A percentile compares a stretch with the other conserved stretches of the same genome.
Evolutionary conservation across 2,113 vertebrate species (phyloP).

Genomic region (Hemichromis elongatus): DNA sequence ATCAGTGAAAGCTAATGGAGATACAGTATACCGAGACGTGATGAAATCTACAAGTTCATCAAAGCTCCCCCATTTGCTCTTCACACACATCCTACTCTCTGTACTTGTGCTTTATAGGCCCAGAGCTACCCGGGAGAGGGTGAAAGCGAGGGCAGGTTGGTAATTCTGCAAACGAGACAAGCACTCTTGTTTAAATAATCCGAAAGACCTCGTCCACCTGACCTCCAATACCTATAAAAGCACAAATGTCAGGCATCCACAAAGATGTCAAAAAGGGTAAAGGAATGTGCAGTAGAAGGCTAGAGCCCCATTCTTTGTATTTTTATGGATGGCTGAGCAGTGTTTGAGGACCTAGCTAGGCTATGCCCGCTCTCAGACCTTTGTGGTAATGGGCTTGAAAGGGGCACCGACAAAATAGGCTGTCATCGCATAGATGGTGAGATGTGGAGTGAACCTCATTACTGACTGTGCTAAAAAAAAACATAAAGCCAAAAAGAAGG

Average conservation of each 20-base stretch:
- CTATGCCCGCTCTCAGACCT: slow-evolving; percentile 53
- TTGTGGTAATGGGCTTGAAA: slow-evolving; percentile 48
- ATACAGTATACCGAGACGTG: slow-evolving; percentile 44
- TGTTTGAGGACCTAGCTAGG: slow-evolving; percentile 44
- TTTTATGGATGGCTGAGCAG: slow-evolving; percentile 59
- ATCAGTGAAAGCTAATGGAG: slow-evolving; percentile 25
- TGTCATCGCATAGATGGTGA: slow-evolving; percentile 45
- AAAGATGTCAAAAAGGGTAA: slow-evolving; percentile 57
- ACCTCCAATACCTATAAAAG: slow-evolving; percentile 67
- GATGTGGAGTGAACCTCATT: slow-evolving; percentile 57
- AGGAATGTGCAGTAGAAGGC: slow-evolving; percentile 27
- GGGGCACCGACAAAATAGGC: slow-evolving; percentile 43
- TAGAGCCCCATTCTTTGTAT: slow-evolving; percentile 40
- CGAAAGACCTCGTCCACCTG: slow-evolving; percentile 46
- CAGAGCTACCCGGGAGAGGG: slow-evolving; percentile 57
- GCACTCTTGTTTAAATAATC: slow-evolving; percentile 62
- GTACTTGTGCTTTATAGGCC: slow-evolving; percentile 61
- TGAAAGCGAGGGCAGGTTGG: slow-evolving; percentile 59
- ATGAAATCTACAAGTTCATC: slow-evolving; percentile 64
- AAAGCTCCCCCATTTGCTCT: background rate
- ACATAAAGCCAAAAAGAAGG: slow-evolving; percentile 32
- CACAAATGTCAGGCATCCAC: slow-evolving; percentile 34
- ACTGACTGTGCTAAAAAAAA: slow-evolving; percentile 57
- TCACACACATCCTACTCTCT: background rate
- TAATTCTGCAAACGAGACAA: slow-evolving; percentile 50